These are phyloP conservation scores for Brenthis ino DNA, from an alignment of 2,888 invertebrate genomes.

Conservation along the genomic window DNA sequence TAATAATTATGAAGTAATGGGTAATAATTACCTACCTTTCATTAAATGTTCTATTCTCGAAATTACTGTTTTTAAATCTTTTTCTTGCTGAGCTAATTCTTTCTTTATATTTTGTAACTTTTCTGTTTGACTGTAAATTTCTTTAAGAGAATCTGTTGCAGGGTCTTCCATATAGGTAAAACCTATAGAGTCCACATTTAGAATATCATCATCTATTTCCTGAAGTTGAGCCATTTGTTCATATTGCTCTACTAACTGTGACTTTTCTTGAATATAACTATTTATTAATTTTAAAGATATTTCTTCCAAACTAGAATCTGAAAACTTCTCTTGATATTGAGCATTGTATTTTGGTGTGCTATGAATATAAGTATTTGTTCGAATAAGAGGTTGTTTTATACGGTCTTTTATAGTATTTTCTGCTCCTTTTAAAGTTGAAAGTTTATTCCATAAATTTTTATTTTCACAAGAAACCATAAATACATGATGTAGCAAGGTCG, in stretches of 20 bases:
- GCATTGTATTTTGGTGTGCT: constrained; percentile 84
- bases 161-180: constrained; percentile 84
- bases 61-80: constrained; percentile 79
- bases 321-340: constrained; percentile 79
- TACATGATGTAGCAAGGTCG: constrained; percentile 88
- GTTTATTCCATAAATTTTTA: constrained; percentile 88
- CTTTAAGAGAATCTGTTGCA: constrained; percentile 83
- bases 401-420: constrained; percentile 58
- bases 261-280: constrained; percentile 86
- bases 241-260: constrained; percentile 86
- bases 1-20: not conserved
- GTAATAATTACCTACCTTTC: constrained; percentile 50
- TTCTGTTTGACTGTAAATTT: constrained; percentile 85
- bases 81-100: constrained; percentile 83
- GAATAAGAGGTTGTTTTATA: constrained; percentile 60
- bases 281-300: constrained; percentile 87
- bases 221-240: constrained; percentile 86
- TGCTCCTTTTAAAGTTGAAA: constrained; percentile 78
- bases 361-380: constrained; percentile 86
- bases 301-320: constrained; percentile 88
- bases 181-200: constrained; percentile 84
- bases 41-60: constrained; percentile 63
- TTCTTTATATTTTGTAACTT: constrained; percentile 84
- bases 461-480: constrained; percentile 92
- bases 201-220: constrained; percentile 71